Base-by-base conservation (phyloP, 2,888 invertebrate genomes). In the Sarcophaga carnaria region DNA sequence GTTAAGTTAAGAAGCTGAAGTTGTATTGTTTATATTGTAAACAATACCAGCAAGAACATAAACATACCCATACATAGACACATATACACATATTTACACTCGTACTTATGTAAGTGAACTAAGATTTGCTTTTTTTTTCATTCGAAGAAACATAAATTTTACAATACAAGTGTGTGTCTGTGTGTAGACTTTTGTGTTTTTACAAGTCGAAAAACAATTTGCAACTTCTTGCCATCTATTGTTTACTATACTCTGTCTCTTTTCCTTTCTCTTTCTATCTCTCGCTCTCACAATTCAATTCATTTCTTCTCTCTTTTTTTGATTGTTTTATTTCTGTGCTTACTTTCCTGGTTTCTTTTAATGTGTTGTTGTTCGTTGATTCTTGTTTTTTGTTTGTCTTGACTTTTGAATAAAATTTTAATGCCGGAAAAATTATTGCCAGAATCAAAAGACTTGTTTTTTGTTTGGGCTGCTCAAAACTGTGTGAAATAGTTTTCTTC, bases 201-300 rank as follows among this genome's bases (percentile, higher is more conserved):
- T 62, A 10, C 25, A 80, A 62, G 71, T 67, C 47, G 71, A 77
- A 86, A 86, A 87, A 87, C 75, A 87, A 84, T 81, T 87, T 87
- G 75, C 84, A 81, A 84, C 71, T 81, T 87, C 75, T 84, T 87
- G 83, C 75, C 81, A 87, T 78, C 81, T 87, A 83, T 87, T 87
- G 81, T 84, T 82, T 67, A 4, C 37, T 37, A 37, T 37, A 37
- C 37, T 37, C 10, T 78, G 22, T 54, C 47, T 54, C 54, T 67
- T 12, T 49, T 1, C 2, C 62, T 62, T 12, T 67, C 54, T 54
- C 17, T 11, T 45, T 20, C 8, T 10, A 37, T 37, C n/a, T n/a
- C n/a, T n/a, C n/a, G n/a, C n/a, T n/a, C n/a, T n/a, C n/a, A n/a
- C n/a, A n/a, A n/a, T n/a, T n/a, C 0, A 37, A 37, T 37, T 37